Base-by-base conservation (phyloP, 1,140 invertebrate genomes). In the Penaeus chinensis region DNA sequence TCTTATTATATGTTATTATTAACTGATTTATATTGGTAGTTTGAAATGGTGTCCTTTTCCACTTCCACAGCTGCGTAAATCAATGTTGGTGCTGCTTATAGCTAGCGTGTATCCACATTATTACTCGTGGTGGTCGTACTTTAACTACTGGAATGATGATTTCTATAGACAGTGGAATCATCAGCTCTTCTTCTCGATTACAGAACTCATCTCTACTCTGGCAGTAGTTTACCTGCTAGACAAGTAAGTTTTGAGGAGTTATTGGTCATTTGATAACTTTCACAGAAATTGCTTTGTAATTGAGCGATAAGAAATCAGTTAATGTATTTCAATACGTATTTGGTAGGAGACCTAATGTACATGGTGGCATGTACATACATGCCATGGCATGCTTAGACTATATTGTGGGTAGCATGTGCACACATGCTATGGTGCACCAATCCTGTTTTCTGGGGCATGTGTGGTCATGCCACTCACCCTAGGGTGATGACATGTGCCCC, bases 91-190 rank as follows among this genome's bases (percentile, higher is more conserved):
- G 19, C 92, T 96, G 3, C 96, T 96, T 90, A 90, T 94, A 8
- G 93, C 94, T 20, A 95, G 95, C 37, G 92, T 96, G 82, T 96
- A 96, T 91, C 96, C 96, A 1, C 95, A 97, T 91, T 96, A 96
- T 91, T 97, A 96, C 91, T 94, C 95, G 2, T 96, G 95, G 95
- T 97, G 96, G 96, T 94, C 94, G 32, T 96, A 95, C 90, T 95
- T 96, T 84, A 96, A 96, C 92, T 97, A 96, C 91, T 96, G 95
- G 93, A 97, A 97, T 91, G 96, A 97, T 89, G 95, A 96, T 82
- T 96, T 95, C 91, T 96, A 96, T 92, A 94, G 93, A 18, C 95
- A 95, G 90, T 95, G 95, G 95, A 94, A 95, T 89, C 95, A 96
- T 91, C 96, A 97, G 91, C 91, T 96, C 88, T 95, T 96, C 91